Conservation (phyloP, 2,888 invertebrate genomes). For the Aleiodes alternator region DNA sequence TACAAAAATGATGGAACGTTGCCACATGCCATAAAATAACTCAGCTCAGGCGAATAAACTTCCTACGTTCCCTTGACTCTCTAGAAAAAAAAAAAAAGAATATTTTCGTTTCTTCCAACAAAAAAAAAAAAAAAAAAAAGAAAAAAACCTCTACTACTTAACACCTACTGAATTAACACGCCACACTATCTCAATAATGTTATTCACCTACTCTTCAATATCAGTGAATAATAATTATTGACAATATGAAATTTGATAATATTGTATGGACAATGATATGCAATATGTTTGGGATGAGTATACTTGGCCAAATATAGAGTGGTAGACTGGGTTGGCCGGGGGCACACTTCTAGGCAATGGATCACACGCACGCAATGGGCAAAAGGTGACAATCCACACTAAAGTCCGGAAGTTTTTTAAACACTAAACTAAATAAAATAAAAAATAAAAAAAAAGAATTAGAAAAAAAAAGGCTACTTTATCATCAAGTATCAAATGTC, state of each 20-base stretch:
- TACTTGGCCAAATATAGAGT: conserved; percentile 74
- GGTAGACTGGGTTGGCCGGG: conserved; percentile 68
- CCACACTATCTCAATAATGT: not conserved
- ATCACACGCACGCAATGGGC: conserved; percentile 63
- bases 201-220: not conserved
- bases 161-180: not conserved
- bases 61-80: conserved; percentile 22
- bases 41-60: conserved; percentile 40
- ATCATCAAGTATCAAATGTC: conserved; percentile 60
- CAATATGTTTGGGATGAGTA: conserved; percentile 72
- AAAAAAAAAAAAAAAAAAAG: conserved; percentile 10
- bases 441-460: not conserved
- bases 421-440: conserved; percentile 55
- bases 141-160: not conserved
- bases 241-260: conserved; percentile 61
- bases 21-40: conserved; percentile 49
- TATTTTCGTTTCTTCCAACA: not conserved
- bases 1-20: conserved; percentile 41
- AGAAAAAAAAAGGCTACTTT: not conserved
- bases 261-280: conserved; percentile 66
- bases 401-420: conserved; percentile 60
- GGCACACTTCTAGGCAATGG: conserved; percentile 55
- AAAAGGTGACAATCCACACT: conserved; percentile 62
- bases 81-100: not conserved
- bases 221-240: not conserved